Conservation (phyloP, 2,888 invertebrate genomes). For the Thecocarcelia acutangulata region DNA sequence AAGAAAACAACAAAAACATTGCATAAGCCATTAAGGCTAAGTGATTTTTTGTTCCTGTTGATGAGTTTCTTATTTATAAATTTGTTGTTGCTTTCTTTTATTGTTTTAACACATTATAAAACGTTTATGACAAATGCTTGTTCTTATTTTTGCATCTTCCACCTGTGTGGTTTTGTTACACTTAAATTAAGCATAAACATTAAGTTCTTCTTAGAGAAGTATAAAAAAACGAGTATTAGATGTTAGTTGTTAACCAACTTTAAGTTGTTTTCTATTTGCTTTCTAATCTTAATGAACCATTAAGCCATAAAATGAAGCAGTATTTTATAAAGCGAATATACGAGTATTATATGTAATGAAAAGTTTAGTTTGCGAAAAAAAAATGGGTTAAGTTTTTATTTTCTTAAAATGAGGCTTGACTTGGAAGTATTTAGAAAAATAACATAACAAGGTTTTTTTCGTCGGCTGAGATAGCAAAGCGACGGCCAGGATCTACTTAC, state of each 20-base stretch:
- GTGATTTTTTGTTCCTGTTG: constrained; percentile 75
- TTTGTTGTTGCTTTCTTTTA: constrained; percentile 54
- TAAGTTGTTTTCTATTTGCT: not conserved
- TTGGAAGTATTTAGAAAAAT: too few species aligned
- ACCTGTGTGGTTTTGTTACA: constrained; percentile 57
- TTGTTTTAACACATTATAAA: constrained; percentile 65
- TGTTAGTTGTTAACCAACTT: not conserved
- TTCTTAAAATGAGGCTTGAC: too few species aligned
- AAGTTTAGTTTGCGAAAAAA: not conserved
- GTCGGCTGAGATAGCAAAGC: too few species aligned
- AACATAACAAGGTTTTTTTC: too few species aligned
- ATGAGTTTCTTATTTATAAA: constrained; percentile 57
- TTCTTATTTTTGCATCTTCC: constrained; percentile 39
- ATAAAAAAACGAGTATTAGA: not conserved
- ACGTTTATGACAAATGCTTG: constrained; percentile 50
- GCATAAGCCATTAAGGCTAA: constrained; percentile 80
- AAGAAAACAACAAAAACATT: constrained; percentile 46
- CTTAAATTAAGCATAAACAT: constrained; percentile 41
- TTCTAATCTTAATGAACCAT: not conserved
- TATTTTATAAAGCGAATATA: constrained; percentile 18
- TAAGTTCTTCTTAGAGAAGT: constrained; percentile 4
- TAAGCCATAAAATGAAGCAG: not conserved
- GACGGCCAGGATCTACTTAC: too few species aligned
- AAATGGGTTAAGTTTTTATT: too few species aligned
- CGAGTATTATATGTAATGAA: constrained; percentile 4